phyloP scores from a whole-genome alignment of 2,888 invertebrate genomes.

The Tipula confusa region DNA sequence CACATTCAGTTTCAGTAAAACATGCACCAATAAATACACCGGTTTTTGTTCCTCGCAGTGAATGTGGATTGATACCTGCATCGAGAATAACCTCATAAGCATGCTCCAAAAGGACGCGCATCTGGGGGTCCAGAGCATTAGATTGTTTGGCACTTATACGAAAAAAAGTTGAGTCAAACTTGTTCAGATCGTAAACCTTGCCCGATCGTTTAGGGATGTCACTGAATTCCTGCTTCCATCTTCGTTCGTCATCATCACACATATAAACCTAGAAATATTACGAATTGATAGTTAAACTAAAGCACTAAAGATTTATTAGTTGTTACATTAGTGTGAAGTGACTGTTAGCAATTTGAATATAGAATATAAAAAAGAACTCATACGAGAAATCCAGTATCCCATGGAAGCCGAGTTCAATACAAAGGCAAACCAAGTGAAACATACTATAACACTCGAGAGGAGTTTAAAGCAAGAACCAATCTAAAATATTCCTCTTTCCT shows the following conservation, averaged over 20 bases:
- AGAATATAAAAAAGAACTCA: too few species aligned
- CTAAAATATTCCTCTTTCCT: too few species aligned
- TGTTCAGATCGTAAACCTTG: conserved; percentile 63
- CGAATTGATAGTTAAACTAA: too few species aligned
- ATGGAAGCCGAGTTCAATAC: too few species aligned
- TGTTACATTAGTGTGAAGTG: too few species aligned
- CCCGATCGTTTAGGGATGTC: conserved; percentile 72
- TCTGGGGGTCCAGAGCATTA: conserved; percentile 73
- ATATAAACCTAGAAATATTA: conserved; percentile 61
- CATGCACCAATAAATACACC: conserved; percentile 72
- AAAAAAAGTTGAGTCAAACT: conserved; percentile 74
- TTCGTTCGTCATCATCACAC: conserved; percentile 71
- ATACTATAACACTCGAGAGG: too few species aligned
- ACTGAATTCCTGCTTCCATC: conserved; percentile 69
- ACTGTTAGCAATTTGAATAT: too few species aligned
- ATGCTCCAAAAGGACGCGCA: conserved; percentile 70
- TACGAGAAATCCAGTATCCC: too few species aligned
- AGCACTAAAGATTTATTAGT: too few species aligned
- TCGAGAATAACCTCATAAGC: conserved; percentile 76
- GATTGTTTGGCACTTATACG: conserved; percentile 72
- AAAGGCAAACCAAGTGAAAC: too few species aligned
- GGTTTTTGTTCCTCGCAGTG: conserved; percentile 61
- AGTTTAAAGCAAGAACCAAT: too few species aligned
- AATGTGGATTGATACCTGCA: conserved; percentile 64
- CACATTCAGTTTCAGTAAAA: conserved; percentile 68